Base-by-base conservation (phyloP, 1,140 invertebrate species). In the Archivesica marissinica region DNA sequence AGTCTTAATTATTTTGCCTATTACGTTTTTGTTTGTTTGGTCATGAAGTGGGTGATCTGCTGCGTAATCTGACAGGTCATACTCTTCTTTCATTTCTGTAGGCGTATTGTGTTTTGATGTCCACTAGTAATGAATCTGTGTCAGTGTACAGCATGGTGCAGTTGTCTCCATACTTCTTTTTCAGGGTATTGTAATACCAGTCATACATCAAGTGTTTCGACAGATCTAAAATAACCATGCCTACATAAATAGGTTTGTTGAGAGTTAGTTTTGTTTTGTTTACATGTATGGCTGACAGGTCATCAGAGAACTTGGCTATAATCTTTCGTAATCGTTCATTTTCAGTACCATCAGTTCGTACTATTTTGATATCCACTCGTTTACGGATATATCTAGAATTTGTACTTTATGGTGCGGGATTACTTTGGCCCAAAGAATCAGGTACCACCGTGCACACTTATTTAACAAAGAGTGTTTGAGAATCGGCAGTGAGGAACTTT, bases 1-100 rank as follows among this genome's bases (percentile, higher is more conserved):
- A n/a, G n/a, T n/a, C n/a, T n/a, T n/a, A n/a, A n/a, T 95, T 81
- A 95, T 93, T 89, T 94, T 92, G 7, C 94, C 94, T 3, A 94
- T n/a, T 7, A 94, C 90, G 84, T 95, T 95, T 88, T 94, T 94
- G 81, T 95, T 95, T 47, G 66, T 56, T 44, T n/a, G 41, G 25
- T 35, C 70, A 38, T 85, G 39, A 7, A 89, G 25, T 25, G 79
- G 82, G 61, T 88, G 86, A 54, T 74, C 39, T 56, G 61, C 72
- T 4, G 77, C 85, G 33, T 77, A 88, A 56, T 89, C 78, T 35
- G 44, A 79, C 30, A 79, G 86, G 64, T 90, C 81, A 41, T 66
- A 87, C n/a, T 85, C 44, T 30, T 68, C 15, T 38, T 66, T 86
- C 81, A 94, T 92, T 79, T 93, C 92, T 70, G 88, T 94, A 94